phyloP scores from a whole-genome alignment of 1,140 invertebrate genomes.

The Meloidogyne hapla region DNA sequence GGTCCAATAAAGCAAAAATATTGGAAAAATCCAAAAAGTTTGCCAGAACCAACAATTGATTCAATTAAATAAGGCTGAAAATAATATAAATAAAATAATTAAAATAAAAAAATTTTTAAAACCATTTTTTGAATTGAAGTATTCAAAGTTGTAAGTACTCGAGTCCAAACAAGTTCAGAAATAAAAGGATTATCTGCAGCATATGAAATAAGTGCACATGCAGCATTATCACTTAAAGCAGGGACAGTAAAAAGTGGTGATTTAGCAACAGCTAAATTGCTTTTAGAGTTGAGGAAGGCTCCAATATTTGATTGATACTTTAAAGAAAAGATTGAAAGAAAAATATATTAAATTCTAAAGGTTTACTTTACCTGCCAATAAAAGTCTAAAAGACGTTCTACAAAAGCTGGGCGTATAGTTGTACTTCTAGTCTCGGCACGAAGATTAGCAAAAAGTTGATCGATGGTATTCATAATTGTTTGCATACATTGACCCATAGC shows the following conservation, averaged over 20 bases:
- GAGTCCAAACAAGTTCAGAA: slow-evolving; percentile 27
- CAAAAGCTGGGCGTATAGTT: not conserved
- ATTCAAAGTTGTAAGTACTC: slow-evolving; percentile 27
- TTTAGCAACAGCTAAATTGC: not conserved
- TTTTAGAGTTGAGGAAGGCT: slow-evolving; percentile 25
- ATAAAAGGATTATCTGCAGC: slow-evolving; percentile 15
- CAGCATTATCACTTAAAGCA: slow-evolving; percentile 2
- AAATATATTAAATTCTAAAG: too few relatives aligned
- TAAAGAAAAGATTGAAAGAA: not conserved
- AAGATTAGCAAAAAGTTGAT: slow-evolving; percentile 3
- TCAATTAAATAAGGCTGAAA: slow-evolving; percentile 28
- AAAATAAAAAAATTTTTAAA: not conserved
- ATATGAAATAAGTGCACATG: slow-evolving; percentile 25
- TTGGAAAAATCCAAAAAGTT: not conserved
- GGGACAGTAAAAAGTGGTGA: not conserved
- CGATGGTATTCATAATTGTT: not conserved
- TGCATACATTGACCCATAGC: slow-evolving; percentile 1
- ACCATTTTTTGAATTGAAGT: slow-evolving; percentile 17
- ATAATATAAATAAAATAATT: not conserved
- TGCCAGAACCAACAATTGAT: slow-evolving; percentile 12
- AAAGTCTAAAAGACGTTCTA: slow-evolving; percentile 14
- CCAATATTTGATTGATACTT: slow-evolving; percentile 13
- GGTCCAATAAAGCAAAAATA: slow-evolving; percentile 13
- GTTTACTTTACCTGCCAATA: slow-evolving; percentile 17
- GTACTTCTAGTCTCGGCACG: not conserved